A percentile compares a stretch with the other conserved stretches of the same genome.
Evolutionary conservation across 1,140 invertebrate species (phyloP).

Genomic region (Eupristina koningsbergeri): DNA sequence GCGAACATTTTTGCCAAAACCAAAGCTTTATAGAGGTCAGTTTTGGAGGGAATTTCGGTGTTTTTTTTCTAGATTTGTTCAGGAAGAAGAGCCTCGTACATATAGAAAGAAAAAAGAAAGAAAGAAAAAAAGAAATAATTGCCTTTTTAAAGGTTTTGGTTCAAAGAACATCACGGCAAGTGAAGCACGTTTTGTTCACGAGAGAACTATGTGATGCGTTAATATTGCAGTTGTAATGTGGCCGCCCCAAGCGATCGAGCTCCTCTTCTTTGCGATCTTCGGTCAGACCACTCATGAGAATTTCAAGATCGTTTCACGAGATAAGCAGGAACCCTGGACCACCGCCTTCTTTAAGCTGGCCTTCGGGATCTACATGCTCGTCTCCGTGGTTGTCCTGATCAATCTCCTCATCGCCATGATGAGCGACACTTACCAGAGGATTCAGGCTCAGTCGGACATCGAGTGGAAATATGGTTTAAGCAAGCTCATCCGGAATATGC

Average conservation of each 20-base stretch:
- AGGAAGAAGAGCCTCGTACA: neutral
- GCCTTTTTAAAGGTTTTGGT: neutral
- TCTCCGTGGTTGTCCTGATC: constrained; percentile 98
- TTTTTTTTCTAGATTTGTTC: neutral
- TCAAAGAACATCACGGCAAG: neutral
- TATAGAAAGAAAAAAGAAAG: neutral
- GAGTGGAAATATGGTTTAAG: constrained; percentile 99
- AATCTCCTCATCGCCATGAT: constrained; percentile 99
- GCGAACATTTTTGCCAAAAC: neutral
- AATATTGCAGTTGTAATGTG: constrained; percentile 89
- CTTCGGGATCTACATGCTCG: constrained; percentile 96
- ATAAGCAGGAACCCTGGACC: constrained; percentile 81
- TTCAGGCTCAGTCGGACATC: constrained; percentile 99
- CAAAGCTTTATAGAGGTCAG: neutral
- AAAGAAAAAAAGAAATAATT: too few species aligned
- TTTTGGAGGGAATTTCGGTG: neutral
- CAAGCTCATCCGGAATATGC: constrained; percentile 98
- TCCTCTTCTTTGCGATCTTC: constrained; percentile 99
- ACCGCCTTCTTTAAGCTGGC: constrained; percentile 86
- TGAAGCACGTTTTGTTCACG: neutral
- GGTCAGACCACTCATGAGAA: constrained; percentile 93
- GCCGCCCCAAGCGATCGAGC: constrained; percentile 93
- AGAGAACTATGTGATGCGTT: constrained; percentile 56
- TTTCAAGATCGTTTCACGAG: constrained; percentile 75
- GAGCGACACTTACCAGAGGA: constrained; percentile 99